Evolutionary conservation across 1,140 invertebrate genomes (phyloP).

Genomic region (Drosophila insularis): DNA sequence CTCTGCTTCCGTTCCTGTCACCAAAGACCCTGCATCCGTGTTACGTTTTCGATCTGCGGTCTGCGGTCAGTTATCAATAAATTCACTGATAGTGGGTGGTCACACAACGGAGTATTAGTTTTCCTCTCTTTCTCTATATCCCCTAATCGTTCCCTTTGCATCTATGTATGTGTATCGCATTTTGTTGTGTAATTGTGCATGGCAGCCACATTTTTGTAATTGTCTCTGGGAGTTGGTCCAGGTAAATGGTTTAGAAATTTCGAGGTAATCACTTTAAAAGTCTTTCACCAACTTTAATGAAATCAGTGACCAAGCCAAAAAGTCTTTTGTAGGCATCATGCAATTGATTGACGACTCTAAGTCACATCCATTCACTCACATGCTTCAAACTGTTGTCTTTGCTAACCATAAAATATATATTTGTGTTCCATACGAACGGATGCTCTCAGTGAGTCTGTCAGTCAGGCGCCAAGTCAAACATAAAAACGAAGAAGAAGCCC

Average conservation of each 20-base stretch:
- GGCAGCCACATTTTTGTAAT: not conserved
- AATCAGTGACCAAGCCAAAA: not conserved
- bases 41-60: constrained; percentile 8
- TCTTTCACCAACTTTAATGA: constrained; percentile 6
- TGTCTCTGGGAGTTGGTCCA: not conserved
- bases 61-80: constrained; percentile 3
- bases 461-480: not conserved
- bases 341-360: not conserved
- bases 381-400: not conserved
- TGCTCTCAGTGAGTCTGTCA: not conserved
- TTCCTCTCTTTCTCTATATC: not conserved
- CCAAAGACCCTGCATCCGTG: constrained; percentile 4
- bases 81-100: not conserved
- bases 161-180: not conserved
- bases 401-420: not conserved
- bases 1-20: not conserved
- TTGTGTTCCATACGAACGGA: not conserved
- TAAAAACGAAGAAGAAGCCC: constrained; percentile 1
- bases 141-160: not conserved
- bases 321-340: not conserved
- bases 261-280: constrained; percentile 3
- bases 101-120: too few relatives aligned
- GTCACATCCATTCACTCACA: not conserved
- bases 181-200: constrained; percentile 10
- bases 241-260: constrained; percentile 2